Evolutionary conservation across 2,888 invertebrate species (phyloP).

Genomic region (Crossocerus cetratus): DNA sequence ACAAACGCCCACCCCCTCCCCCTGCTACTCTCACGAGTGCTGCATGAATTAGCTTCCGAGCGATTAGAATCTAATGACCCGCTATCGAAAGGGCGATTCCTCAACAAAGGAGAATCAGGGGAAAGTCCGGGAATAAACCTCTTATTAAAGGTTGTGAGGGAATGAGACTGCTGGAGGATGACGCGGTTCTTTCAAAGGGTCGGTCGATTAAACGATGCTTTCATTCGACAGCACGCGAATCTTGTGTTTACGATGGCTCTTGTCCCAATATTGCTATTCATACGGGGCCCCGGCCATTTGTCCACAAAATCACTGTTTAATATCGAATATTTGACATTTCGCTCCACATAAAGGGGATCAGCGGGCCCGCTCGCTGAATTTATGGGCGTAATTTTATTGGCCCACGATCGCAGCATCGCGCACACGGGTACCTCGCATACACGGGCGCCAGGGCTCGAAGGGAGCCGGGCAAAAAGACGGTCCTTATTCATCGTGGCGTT

Average conservation of each 20-base stretch:
- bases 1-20: too few relatives aligned
- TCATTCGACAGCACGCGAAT: too few relatives aligned
- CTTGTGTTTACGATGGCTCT: not conserved
- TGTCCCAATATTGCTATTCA: not conserved
- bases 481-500: slow-evolving; percentile 36
- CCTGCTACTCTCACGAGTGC: too few relatives aligned
- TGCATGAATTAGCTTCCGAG: too few relatives aligned
- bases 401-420: not conserved
- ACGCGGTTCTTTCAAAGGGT: too few relatives aligned
- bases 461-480: slow-evolving; percentile 9
- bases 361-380: not conserved
- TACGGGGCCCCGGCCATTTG: not conserved
- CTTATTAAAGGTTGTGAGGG: too few relatives aligned
- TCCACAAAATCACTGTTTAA: not conserved
- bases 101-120: too few relatives aligned
- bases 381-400: slow-evolving; percentile 1
- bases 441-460: not conserved
- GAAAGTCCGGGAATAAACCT: too few relatives aligned
- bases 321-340: not conserved
- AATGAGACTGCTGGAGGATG: too few relatives aligned
- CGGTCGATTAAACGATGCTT: too few relatives aligned
- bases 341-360: not conserved
- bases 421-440: slow-evolving; percentile 5
- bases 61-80: too few relatives aligned
- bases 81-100: too few relatives aligned